phyloP scores from a whole-genome alignment of 2,113 vertebrate genomes.

The Potamarius usumacintae region DNA sequence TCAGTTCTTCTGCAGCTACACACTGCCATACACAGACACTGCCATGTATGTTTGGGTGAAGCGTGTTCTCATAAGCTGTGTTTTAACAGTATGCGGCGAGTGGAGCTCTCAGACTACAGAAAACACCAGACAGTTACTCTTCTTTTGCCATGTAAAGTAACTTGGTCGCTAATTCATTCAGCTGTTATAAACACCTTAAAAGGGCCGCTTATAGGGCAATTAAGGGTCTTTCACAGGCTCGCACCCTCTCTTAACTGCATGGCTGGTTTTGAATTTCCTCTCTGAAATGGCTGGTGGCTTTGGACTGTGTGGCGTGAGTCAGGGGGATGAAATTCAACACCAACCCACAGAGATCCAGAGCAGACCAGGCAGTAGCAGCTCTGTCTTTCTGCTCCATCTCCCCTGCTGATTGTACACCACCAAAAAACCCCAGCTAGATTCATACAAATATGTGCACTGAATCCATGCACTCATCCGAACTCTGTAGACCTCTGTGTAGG shows the following conservation, averaged over 20 bases:
- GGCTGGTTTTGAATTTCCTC: slow-evolving; percentile 53
- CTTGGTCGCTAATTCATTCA: neutral
- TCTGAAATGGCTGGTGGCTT: slow-evolving; percentile 51
- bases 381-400: slow-evolving; percentile 22
- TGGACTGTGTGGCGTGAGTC: slow-evolving; percentile 40
- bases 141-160: neutral
- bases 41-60: neutral
- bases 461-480: neutral
- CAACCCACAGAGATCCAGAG: slow-evolving; percentile 31
- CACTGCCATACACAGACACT: neutral
- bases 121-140: neutral
- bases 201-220: slow-evolving; percentile 60
- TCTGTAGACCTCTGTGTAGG: neutral
- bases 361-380: neutral
- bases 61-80: neutral
- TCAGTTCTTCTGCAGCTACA: neutral
- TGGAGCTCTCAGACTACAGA: neutral
- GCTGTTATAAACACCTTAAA: slow-evolving; percentile 53
- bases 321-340: slow-evolving; percentile 55
- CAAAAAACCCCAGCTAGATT: neutral
- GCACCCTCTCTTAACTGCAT: slow-evolving; percentile 39
- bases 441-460: neutral
- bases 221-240: slow-evolving; percentile 45
- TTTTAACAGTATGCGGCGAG: neutral
- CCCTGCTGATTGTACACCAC: neutral